Evolutionary conservation across 2,888 invertebrate genomes (phyloP), one percentile per base, ranked within the genome.

Genomic region (Papilio demoleus): DNA sequence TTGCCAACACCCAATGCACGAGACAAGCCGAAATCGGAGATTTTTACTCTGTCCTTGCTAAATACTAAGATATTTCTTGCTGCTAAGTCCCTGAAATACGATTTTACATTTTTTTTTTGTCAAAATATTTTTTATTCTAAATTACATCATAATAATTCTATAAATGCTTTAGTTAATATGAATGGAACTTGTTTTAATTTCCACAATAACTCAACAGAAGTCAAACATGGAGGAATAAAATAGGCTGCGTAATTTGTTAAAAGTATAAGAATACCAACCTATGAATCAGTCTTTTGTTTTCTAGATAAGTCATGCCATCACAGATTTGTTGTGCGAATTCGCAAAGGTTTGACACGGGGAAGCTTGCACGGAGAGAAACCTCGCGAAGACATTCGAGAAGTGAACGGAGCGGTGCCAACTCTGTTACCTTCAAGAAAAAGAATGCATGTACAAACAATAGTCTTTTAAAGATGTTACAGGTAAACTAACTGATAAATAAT

Each of bases 1-100:
- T 99, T 99, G 34, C 99, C 99, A 60, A 98, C 98, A 2, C 99
- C 99, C 65, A 99, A 90, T 0, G 99, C 99, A 66, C 99, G 94
- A 0, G 99, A 99, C 65, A 99, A 88, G 4, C 99, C 99, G 88
- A 99, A 99, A 85, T 99, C 99, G 0, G 99, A 99, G 73, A 99
- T 99, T 93, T 99, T 99, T 6, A 99, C 99, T 92, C 97, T 97
- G 81, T 98, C 97, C 86, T 98, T 98, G 70, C 96, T 97, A 89
- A 99, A 99, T 0, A 99, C 99, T 77, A 99, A 94, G 77, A 99
- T 99, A 92, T 99, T 99, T 76, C 99, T 94, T 36, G 99, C 99
- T 2, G 99, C 99, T 81, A 99, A 94, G 90, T 99, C 99, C 77
- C 99, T 95, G 88, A 60, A 93, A 93, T 70, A 65, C 70, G 69